Base-by-base conservation (phyloP, 2,797 vertebrate genomes). In the Danio albolineatus region DNA sequence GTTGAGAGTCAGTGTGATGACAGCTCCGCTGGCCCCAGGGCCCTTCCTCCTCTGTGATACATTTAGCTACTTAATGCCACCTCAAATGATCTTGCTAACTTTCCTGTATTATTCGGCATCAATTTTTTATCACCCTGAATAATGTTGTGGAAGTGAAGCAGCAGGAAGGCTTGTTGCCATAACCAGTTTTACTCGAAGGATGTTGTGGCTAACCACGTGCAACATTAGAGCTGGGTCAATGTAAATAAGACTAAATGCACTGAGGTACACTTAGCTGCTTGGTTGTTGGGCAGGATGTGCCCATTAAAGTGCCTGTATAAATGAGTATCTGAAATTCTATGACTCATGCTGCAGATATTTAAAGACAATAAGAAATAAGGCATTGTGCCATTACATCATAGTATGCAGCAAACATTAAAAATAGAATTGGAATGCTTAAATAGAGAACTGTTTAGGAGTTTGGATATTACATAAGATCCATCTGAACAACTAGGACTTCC, bases 1-100 rank as follows among this genome's bases (percentile, higher is more conserved):
- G 61, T 46, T 54, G 56, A 57, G 43, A 74, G 76, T 76, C 69
- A 71, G 39, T 57, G 43, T 71, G 59, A 79, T 70, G 85, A 77
- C 81, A 77, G 82, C 65, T 75, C 69, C 14, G 72, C 51, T 75
- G 53, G 78, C 86, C 82, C 49, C 10, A 67, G 87, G 87, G 82
- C 65, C 49, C 66, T 80, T 86, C 79, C 83, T 81, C 61, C 46
- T 38, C 82, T 1, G 39, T 84, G 76, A 87, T 88, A 82, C 86
- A 85, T 88, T 89, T 88, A 87, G 84, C 81, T 88, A 83, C 84
- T 73, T 84, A 80, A 85, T 79, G 76, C 80, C 84, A 84, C 84
- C 86, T 82, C 76, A 82, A 82, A 84, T 85, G 76, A 85, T 86
- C 83, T 77, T 54, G 44, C 82, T 85, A 84, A 87, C 83, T 82